Evolutionary conservation across 2,888 invertebrate genomes (phyloP).

Genomic region (Sycophila texana): DNA sequence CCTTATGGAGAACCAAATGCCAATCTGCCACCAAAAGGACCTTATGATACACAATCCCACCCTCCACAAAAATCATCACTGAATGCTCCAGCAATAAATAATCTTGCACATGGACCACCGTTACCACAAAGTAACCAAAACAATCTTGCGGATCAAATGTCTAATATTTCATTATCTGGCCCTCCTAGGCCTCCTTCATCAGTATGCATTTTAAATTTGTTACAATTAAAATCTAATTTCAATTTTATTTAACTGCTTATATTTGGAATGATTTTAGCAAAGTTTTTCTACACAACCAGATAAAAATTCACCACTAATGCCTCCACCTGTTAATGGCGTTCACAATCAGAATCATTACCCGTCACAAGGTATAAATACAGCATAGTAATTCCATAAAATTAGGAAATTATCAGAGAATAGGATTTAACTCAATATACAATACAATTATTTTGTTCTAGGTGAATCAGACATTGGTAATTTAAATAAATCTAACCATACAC

Average conservation of each 20-base stretch:
- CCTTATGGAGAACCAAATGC: conserved; percentile 64
- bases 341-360: conserved; percentile 55
- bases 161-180: conserved; percentile 65
- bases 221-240: conserved; percentile 28
- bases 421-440: background rate
- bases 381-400: background rate
- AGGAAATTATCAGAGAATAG: background rate
- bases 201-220: conserved; percentile 51
- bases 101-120: conserved; percentile 59
- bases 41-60: conserved; percentile 56
- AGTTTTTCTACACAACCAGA: conserved; percentile 60
- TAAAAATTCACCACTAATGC: conserved; percentile 59
- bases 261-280: conserved; percentile 46
- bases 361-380: conserved; percentile 46
- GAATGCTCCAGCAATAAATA: conserved; percentile 5
- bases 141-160: conserved; percentile 67
- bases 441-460: background rate
- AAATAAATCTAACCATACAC: conserved; percentile 19
- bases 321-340: conserved; percentile 65
- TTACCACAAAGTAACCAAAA: conserved; percentile 62
- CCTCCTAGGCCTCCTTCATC: conserved; percentile 62
- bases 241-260: background rate
- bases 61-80: conserved; percentile 59
- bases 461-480: background rate
- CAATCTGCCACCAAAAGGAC: conserved; percentile 63